Percentiles rank a stretch among this genome's conserved stretches.
Conservation (phyloP, 1,140 invertebrate species). For the Trissolcus basalis region DNA sequence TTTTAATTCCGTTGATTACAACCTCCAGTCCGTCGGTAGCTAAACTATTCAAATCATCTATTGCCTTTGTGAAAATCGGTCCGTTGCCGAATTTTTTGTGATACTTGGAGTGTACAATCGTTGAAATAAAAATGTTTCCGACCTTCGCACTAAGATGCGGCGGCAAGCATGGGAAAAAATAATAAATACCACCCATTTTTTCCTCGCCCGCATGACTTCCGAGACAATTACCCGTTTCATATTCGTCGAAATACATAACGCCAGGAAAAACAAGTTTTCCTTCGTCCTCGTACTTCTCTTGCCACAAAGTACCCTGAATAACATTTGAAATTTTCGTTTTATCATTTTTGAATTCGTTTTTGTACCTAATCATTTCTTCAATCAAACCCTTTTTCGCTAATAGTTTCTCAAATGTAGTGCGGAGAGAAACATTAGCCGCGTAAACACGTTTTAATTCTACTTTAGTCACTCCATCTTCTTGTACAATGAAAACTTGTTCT, state of each 20-base stretch:
- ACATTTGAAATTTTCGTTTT: slow-evolving; percentile 8
- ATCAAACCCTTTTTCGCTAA: neutral
- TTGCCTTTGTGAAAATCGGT: neutral
- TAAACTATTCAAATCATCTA: slow-evolving; percentile 5
- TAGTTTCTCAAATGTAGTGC: slow-evolving; percentile 7
- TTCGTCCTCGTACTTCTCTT: slow-evolving; percentile 15
- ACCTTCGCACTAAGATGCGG: slow-evolving; percentile 2
- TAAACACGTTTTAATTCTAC: slow-evolving; percentile 1
- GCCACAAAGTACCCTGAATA: slow-evolving; percentile 17
- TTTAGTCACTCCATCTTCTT: slow-evolving; percentile 3
- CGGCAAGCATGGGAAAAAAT: slow-evolving; percentile 1
- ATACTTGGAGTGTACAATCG: neutral
- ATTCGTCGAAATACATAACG: neutral
- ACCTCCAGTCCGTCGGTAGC: slow-evolving; percentile 1
- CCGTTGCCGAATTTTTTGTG: neutral
- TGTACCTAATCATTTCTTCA: slow-evolving; percentile 7
- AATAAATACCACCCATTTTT: slow-evolving; percentile 5
- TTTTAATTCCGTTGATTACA: neutral
- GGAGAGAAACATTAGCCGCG: slow-evolving; percentile 7
- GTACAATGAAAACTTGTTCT: slow-evolving; percentile 6
- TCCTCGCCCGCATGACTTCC: slow-evolving; percentile 6
- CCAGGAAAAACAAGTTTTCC: slow-evolving; percentile 9
- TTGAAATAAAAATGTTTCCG: slow-evolving; percentile 1
- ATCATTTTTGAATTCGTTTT: neutral
- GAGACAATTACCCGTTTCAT: slow-evolving; percentile 2